phyloP scores from a whole-genome alignment of 1,140 invertebrate genomes.

The Brachionus koreanus region DNA sequence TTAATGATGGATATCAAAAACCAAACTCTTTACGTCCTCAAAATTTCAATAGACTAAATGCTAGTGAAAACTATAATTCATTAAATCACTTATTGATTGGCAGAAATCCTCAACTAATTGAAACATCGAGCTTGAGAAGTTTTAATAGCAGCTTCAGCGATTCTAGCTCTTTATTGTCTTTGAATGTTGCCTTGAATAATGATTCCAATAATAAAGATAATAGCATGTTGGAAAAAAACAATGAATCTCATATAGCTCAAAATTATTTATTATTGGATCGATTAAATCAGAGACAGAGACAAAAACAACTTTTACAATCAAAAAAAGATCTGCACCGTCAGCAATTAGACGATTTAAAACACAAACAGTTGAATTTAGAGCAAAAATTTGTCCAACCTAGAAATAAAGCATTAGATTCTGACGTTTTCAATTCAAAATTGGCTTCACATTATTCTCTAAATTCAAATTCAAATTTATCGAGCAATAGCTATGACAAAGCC shows the following conservation, averaged over 20 bases:
- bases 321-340: slow-evolving; percentile 10
- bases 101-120: neutral
- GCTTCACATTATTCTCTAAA: slow-evolving; percentile 21
- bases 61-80: neutral
- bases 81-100: neutral
- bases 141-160: slow-evolving; percentile 17
- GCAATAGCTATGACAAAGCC: neutral
- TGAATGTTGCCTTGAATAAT: neutral
- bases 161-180: slow-evolving; percentile 1
- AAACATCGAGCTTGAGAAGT: slow-evolving; percentile 18
- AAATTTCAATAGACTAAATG: neutral
- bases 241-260: neutral
- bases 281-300: slow-evolving; percentile 12
- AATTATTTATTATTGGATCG: slow-evolving; percentile 23
- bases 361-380: neutral
- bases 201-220: neutral
- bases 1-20: neutral
- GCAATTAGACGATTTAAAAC: neutral
- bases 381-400: neutral
- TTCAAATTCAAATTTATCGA: slow-evolving; percentile 8
- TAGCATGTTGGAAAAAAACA: neutral
- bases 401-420: neutral
- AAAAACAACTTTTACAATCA: slow-evolving; percentile 12
- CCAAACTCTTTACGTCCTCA: neutral
- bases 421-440: slow-evolving; percentile 25